Base-by-base conservation (phyloP, 2,888 invertebrate genomes). In the Drosophila kambysellisi region DNA sequence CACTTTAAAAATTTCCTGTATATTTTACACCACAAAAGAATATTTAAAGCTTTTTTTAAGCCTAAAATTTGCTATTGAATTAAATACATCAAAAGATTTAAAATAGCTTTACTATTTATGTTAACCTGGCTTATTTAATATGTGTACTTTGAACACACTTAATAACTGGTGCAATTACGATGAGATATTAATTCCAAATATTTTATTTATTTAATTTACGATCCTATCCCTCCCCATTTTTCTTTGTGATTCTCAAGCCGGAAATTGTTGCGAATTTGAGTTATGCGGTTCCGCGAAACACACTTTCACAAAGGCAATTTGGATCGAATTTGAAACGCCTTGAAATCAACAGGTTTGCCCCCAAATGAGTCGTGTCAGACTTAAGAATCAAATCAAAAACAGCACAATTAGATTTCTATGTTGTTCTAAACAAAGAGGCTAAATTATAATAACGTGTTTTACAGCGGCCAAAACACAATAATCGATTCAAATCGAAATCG, bases 291-390 rank as follows among this genome's bases (percentile, higher is more conserved):
- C 83, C 81, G 87, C 50, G 25, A 37, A 50, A 66, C 29, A 61
- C 8, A 74, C 79, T 79, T 80, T 80, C 77, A 79, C 76, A 79
- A 76, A 48, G n/a, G 39, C 63, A 66, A 59, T n/a, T 59, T 35
- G 68, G 53, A 75, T 66, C 54, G 74, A 70, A 70, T 57, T 72
- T 51, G 68, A 39, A 67, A 62, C 72, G 63, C 87, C 79, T 85
- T 86, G 84, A 72, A 70, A 50, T 57, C 67, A 63, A 81, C 67
- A 72, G 78, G 81, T 53, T 70, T 62, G 57, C 32, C 33, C 43
- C 58, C 33, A 30, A 62, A 43, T 54, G 43, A 29, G 30, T n/a
- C 12, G 32, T 43, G 9, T 12, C 39, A 51, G 25, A 61, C 35
- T 61, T 35, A 32, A 11, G 53, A 43, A 51, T 29, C 17, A 15